Evolutionary conservation across 2,113 vertebrate species (phyloP), one percentile per base, ranked within the genome.

Genomic region (Sapayoa aenigma): DNA sequence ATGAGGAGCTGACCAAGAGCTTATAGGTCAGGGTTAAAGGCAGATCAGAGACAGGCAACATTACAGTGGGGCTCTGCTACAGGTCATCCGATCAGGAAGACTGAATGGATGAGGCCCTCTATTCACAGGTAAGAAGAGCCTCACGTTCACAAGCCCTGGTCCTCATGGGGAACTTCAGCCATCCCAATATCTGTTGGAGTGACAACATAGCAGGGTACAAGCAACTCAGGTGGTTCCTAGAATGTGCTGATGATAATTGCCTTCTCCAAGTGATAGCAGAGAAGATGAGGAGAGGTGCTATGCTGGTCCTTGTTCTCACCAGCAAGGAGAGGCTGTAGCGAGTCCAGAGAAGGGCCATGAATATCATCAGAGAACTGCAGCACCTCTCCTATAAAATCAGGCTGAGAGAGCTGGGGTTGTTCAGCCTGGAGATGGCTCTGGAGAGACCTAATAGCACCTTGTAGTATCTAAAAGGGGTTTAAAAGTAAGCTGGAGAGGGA

Each of bases 151-250:
- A 58, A 37, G 37, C 33, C 25, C 44, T 59, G 33, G 12, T 52
- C 37, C 37, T 44, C 44, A 44, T 5, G 14, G 37, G 52, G 31
- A 28, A 28, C 27, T 39, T 74, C 33, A 24, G 33, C 37, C 35
- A 73, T 6, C 9, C 4, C 33, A 37, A 28, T 1, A 33, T 2
- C 19, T 59, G 52, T 2, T 28, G 27, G 44, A 89, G 52, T 19
- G 33, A 28, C 12, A 73, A 39, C 18, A 66, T 12, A 81, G 37
- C 35, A 73, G 22, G 65, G 5, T 52, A 58, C 0, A 1, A 81
- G 37, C 33, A 52, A 59, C 22, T 27, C 15, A 59, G 33, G 37
- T 0, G 0, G 53, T 39, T 67, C 69, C 60, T 67, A 33, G 52
- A 52, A n/a, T 9, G 15, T 1, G 0, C 15, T 67, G 44, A 52